Base-by-base conservation (phyloP, 2,113 vertebrate species). In the Brevimyrus niger region DNA sequence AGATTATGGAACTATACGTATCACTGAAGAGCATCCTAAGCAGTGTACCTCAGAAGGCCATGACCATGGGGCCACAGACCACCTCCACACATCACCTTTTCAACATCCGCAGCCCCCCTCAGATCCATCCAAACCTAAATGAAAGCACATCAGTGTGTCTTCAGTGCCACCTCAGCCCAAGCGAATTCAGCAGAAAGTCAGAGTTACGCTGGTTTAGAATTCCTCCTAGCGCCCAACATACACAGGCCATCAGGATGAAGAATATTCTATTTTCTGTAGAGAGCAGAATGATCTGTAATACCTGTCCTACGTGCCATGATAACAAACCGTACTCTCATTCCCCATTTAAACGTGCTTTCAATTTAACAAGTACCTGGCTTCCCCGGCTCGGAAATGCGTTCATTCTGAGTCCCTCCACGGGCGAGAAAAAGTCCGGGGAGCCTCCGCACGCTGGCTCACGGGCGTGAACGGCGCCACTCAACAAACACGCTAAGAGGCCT, bases 201-300 rank as follows among this genome's bases (percentile, higher is more conserved):
- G 35, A 50, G 47, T 23, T 88, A 46, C 7, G 48, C 44, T 65
- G 42, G 46, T 80, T 88, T 88, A 76, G 65, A 73, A 48, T 51
- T 35, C 31, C 85, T 53, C 11, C 55, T 55, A 38, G 11, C 21
- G 47, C 46, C 15, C 44, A 84, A 80, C 38, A 23, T 53, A 50
- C 85, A 87, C 47, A 38, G 48, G 6, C n/a, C 27, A 86, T 86
- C 27, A 23, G 31, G 85, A 53, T 87, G 11, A 35, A 53, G n/a
- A 53, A 19, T 53, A 53, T 53, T 35, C 27, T 53, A 35, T 87
- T 51, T 87, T 53, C 85, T 87, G 47, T 5, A 84, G 50, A 53
- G 50, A 53, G 47, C 47, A 87, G 27, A 47, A 53, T 87, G 50
- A 87, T 87, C 50, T 87, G 85, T 87, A 87, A 87, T 53, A 87